phyloP scores from a whole-genome alignment of 2,888 invertebrate species.

The Megamerina dolium region DNA sequence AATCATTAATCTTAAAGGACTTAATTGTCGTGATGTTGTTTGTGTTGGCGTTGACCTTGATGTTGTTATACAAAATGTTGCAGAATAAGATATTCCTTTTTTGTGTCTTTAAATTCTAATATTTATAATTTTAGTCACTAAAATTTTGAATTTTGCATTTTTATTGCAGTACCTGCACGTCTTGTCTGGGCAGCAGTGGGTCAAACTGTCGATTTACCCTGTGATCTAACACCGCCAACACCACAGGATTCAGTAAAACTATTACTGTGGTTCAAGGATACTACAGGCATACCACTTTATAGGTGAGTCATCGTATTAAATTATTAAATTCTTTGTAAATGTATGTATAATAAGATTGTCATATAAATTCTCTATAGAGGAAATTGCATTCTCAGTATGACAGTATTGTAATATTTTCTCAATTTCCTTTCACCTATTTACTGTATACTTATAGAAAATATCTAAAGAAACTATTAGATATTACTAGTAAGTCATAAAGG shows the following conservation, averaged over 20 bases:
- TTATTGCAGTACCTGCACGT: constrained; percentile 58
- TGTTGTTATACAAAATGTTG: too few relatives aligned
- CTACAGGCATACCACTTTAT: constrained; percentile 77
- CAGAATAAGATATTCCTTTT: constrained; percentile 5
- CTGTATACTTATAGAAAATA: too few relatives aligned
- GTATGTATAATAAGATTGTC: constrained; percentile 17
- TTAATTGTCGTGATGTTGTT: too few relatives aligned
- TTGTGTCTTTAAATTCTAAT: neutral
- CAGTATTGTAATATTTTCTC: neutral
- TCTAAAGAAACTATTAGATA: too few relatives aligned
- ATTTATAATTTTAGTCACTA: too few relatives aligned
- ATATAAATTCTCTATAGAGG: too few relatives aligned
- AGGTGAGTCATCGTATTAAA: constrained; percentile 68
- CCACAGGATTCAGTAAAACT: constrained; percentile 68
- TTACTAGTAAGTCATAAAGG: too few relatives aligned
- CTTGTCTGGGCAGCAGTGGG: constrained; percentile 72
- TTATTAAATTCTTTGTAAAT: constrained; percentile 13
- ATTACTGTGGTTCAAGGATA: constrained; percentile 87
- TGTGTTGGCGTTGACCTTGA: too few relatives aligned
- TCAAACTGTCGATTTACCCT: constrained; percentile 71
- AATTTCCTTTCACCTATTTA: neutral
- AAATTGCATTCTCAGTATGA: constrained; percentile 22
- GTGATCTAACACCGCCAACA: constrained; percentile 71
- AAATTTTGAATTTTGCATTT: neutral
- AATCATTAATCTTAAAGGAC: too few relatives aligned